Conservation (phyloP, 2,888 invertebrate species). For the Amiota mariae region DNA sequence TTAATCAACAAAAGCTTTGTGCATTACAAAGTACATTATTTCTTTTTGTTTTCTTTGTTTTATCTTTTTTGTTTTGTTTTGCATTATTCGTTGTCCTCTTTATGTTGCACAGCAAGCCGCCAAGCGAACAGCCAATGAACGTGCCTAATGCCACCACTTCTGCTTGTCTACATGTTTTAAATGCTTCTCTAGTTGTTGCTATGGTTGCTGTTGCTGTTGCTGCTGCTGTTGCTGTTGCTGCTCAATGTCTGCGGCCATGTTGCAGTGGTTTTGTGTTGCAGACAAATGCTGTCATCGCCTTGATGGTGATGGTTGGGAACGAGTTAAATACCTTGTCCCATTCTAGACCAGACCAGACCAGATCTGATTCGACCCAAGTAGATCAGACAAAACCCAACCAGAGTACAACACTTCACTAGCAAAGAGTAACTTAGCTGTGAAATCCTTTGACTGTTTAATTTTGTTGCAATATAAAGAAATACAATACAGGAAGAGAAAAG, state of each 20-base stretch:
- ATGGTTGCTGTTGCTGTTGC: no score
- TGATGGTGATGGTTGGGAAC: conserved; percentile 36
- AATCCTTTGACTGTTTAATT: conserved; percentile 62
- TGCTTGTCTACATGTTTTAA: no score
- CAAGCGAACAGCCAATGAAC: conserved; percentile 8
- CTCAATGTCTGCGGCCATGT: conserved; percentile 50
- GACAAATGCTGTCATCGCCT: conserved; percentile 48
- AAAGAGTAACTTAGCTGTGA: conserved; percentile 42
- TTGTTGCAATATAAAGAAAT: conserved; percentile 31
- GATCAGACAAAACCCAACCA: background rate
- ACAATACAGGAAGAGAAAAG: background rate
- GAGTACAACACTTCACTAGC: conserved; percentile 29
- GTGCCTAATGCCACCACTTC: conserved; percentile 16
- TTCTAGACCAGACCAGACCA: no score
- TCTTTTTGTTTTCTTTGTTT: no score
- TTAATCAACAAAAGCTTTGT: conserved; percentile 58
- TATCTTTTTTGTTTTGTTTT: no score
- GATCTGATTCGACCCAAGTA: background rate
- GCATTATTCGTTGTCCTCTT: conserved; percentile 58
- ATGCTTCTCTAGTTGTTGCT: no score
- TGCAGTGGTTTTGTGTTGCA: conserved; percentile 39
- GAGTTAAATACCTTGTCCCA: no score
- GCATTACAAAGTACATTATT: conserved; percentile 29
- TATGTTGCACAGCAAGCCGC: conserved; percentile 28
- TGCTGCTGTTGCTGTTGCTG: conserved; percentile 37